Base-by-base conservation (phyloP, 2,888 invertebrate species). In the Aphrophora alni region DNA sequence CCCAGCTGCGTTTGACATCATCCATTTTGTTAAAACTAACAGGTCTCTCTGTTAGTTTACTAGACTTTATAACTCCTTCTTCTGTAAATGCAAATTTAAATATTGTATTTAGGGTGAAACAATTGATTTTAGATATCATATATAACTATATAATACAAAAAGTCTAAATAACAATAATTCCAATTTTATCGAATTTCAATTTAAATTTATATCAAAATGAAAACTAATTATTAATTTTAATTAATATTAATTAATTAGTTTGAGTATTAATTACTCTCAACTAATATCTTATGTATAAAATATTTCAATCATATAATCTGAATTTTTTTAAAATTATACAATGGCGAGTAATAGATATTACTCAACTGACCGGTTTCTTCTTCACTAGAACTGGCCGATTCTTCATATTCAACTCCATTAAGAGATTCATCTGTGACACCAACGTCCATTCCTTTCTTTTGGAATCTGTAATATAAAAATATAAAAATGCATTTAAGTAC, bases 1-100 rank as follows among this genome's bases (percentile, higher is more conserved):
- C 96, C 92, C 96, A 96, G 86, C 92, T 92, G 83, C 92, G 94
- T 85, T 95, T 95, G 12, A 96, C 95, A 88, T 95, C 96, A 85
- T 93, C 93, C 94, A 96, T 95, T 87, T 94, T 94, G 84, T 93
- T 92, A 88, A 95, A 93, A 68, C 95, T 93, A 81, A 95, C 92
- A 0, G 95, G 95, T 83, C 93, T 93, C 86, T 96, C 96, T 76
- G 77, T 38, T 25, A 76, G 8, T 69, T 81, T 81, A 24, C 71
- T 75, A 72, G 75, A 28, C 25, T 77, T 77, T 21, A 81, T 72
- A 24, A 79, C 74, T 93, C 92, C 81, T 89, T 91, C 0, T 77
- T 93, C 91, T 68, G 73, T 17, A 71, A 71, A 27, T 21, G n/a
- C 8, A 33, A 33, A 33, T 33, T 5, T 33, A 33, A 33, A 33